Base-by-base conservation (phyloP, 1,140 invertebrate species). In the Philopotamus ludificatus region DNA sequence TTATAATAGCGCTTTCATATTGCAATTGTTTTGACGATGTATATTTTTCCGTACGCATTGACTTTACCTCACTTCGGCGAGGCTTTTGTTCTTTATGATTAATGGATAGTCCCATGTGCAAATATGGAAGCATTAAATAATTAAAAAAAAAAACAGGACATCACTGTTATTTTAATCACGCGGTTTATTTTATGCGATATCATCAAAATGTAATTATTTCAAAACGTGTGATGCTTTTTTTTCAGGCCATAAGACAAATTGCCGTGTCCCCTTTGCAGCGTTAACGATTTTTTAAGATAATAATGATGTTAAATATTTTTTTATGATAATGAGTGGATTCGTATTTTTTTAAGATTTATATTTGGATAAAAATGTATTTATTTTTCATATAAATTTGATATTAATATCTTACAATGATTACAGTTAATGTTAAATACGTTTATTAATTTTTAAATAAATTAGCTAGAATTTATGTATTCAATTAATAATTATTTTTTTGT, bases 121-220 rank as follows among this genome's bases (percentile, higher is more conserved):
- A 47, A 60, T 60, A 60, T 60, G 57, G 57, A 60, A 60, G 57
- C 42, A 60, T 60, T 60, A 60, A 60, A 47, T 60, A 47, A 47
- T 60, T 47, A 47, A 60, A 60, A 60, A 60, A 54, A 57, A 42
- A n/a, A 44, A 16, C 57, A 47, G 41, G n/a, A n/a, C 42, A 47
- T n/a, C 57, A 60, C 28, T 47, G 23, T 60, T 60, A n/a, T n/a
- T 60, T 60, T 60, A 60, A 60, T 60, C 47, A 60, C 42, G 47
- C 57, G 26, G 41, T 60, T 60, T 60, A 60, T 60, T 60, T 60
- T 60, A 47, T 60, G 57, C 57, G 57, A 47, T 60, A 60, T 60
- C 57, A 60, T 60, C 57, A 60, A 60, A 60, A 60, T 41, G 57
- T 60, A 60, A 60, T 60, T 60, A 60, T 60, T 60, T 60, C 39